Evolutionary conservation across 2,797 vertebrate species (phyloP), one percentile per base, ranked within the genome.

Genomic region (Anguilla pacifica): DNA sequence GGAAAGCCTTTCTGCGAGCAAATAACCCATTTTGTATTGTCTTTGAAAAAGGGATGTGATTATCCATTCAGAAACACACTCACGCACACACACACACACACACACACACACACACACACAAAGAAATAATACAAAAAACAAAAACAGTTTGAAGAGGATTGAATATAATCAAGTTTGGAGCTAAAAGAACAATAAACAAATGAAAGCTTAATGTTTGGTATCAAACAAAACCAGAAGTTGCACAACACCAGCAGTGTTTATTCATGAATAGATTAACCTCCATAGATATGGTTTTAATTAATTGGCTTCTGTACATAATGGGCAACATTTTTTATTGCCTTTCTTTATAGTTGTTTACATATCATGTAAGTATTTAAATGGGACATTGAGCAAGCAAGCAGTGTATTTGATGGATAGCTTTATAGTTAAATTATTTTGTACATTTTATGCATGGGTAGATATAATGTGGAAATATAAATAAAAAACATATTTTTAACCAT

Each of bases 371-470:
- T 77, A 81, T 28, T 87, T 83, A 53, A 49, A 87, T 87, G 64
- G 25, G 61, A 49, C 61, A 85, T 51, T 39, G 25, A 84, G 19
- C 28, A 31, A 1, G 59, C 46, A 35, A 9, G 35, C 28, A 57
- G 46, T 31, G 64, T 35, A 74, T 85, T 70, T 88, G 49, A 86
- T 86, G 31, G 82, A 83, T 84, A 31, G 82, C 53, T 86, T 64
- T 81, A 46, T 72, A 74, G 53, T 25, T 70, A 53, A 86, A 70
- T 83, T 70, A 64, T 5, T 25, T 10, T 31, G 35, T 46, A 82
- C 57, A 46, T 57, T 81, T 31, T 88, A 67, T 77, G 83, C 67
- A 55, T 72, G 25, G 74, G 31, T 35, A 57, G 39, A 22, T 82
- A 55, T 82, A 46, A 83, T 84, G n/a, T 70, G 64, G 64, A 70